Base-by-base conservation (phyloP, 2,797 vertebrate genomes). In the Syngnathus acus region DNA sequence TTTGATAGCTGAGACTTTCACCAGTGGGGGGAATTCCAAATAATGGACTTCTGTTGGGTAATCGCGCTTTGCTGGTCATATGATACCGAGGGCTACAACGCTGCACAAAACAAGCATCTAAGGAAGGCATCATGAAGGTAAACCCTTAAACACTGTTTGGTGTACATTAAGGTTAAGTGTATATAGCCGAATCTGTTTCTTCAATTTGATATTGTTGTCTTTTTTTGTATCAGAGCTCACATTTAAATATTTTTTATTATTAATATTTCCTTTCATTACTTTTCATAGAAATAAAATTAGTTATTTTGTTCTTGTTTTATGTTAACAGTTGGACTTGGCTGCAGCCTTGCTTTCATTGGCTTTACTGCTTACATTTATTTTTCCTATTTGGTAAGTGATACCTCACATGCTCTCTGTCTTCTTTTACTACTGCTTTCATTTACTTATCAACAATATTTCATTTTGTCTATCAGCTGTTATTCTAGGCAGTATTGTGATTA, bases 51-150 rank as follows among this genome's bases (percentile, higher is more conserved):
- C 19, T 58, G 48, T 81, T 86, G 81, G 48, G 78, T 51, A 80
- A 88, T 68, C 42, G 4, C 55, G 42, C 55, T 0, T 45, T 9
- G 23, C 50, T 38, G 50, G 43, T 54, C 81, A 86, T 78, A 87
- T 72, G 40, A 75, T 60, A 55, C 32, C 0, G 53, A 26, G 16
- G 3, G 5, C 43, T 55, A 6, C 13, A 53, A 66, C 11, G 37
- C 47, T 40, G 62, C 38, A 64, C 6, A 39, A 77, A 75, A 77
- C 4, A 8, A 62, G 47, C 51, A 55, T 55, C 23, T 11, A 32
- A 55, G 59, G 48, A 47, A 39, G 32, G 38, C 69, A 84, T 37
- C 77, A 88, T 88, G 82, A 89, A 86, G 89, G 88, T 91, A 82
- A 78, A 84, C 16, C 21, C 3, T 11, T 5, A 26, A 13, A 45